Evolutionary conservation across 2,797 vertebrate genomes (phyloP), one percentile per base, ranked within the genome.

Genomic region (Varecia variegata): DNA sequence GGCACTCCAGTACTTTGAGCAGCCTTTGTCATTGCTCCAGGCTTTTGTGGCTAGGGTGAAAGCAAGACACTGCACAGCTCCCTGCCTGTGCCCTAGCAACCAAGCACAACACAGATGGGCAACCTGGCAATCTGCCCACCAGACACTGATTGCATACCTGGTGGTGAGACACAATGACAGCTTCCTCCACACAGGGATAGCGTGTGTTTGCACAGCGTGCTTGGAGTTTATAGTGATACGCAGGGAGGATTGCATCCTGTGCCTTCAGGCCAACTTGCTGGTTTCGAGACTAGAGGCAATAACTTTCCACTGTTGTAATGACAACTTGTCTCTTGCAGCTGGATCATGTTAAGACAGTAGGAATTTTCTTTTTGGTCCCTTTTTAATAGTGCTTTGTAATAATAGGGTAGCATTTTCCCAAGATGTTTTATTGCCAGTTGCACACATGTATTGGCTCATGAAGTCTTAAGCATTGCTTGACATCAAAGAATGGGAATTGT

Each of bases 21-120:
- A 95, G 87, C 35, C 74, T 96, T 96, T 97, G 92, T 96, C 93
- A 79, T 13, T 32, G 88, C 30, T 92, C 93, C 96, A 92, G n/a
- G 94, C 43, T 93, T 97, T 96, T 95, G 87, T 85, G 96, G 91
- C 45, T 92, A 32, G 84, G 68, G 94, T 60, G 71, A 97, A 96
- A 95, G 82, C 95, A 97, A 96, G 94, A 97, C 71, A 13, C 68
- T 89, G 30, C 95, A 87, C 67, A 95, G 87, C 68, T 92, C 94
- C 54, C 80, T 40, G 86, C 84, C 90, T 89, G 95, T 86, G 76
- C 38, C 97, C 65, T 98, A 97, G 98, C 96, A 98, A 96, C 98
- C 94, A 97, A 98, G 93, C 14, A 93, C 88, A 98, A 97, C 97
- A 97, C 95, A 98, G 96, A 65, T 93, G 94, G 96, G 91, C 88